Percentiles rank a stretch among this genome's conserved stretches.
Evolutionary conservation across 2,113 vertebrate genomes (phyloP).

Genomic region (Panthera leo): DNA sequence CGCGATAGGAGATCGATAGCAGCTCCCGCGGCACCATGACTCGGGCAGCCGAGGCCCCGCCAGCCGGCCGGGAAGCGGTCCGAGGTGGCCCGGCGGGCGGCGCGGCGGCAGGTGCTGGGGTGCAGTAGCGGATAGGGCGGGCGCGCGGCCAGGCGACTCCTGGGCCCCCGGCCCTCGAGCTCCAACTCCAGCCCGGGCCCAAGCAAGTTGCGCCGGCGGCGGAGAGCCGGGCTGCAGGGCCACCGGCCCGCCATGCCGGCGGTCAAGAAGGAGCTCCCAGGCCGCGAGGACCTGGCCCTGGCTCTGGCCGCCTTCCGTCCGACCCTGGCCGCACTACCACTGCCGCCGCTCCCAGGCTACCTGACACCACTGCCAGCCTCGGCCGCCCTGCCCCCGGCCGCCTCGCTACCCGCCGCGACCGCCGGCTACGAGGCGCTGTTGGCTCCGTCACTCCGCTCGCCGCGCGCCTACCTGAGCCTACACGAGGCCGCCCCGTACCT

Average conservation of each 20-base stretch:
- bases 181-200: slow-evolving; percentile 74
- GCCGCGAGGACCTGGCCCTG: slow-evolving; percentile 95
- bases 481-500: slow-evolving; percentile 85
- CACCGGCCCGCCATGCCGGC: slow-evolving; percentile 93
- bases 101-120: slow-evolving; percentile 79
- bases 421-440: slow-evolving; percentile 90
- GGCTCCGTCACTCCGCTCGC: slow-evolving; percentile 87
- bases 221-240: slow-evolving; percentile 55
- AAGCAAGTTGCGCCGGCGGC: slow-evolving; percentile 84
- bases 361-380: slow-evolving; percentile 68
- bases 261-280: slow-evolving; percentile 96
- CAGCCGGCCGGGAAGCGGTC: slow-evolving; percentile 89
- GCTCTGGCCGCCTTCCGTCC: slow-evolving; percentile 94
- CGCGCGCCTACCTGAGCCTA: slow-evolving; percentile 90
- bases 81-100: slow-evolving; percentile 87
- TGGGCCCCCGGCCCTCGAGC: slow-evolving; percentile 54
- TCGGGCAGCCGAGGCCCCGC: slow-evolving; percentile 84
- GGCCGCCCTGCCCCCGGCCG: slow-evolving; percentile 87
- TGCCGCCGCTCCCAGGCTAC: slow-evolving; percentile 91
- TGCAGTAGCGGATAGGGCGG: slow-evolving; percentile 67
- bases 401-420: slow-evolving; percentile 88
- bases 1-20: slow-evolving; percentile 82
- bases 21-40: slow-evolving; percentile 85
- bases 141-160: slow-evolving; percentile 62
- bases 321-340: slow-evolving; percentile 88